Conservation (phyloP, 2,113 vertebrate species). For the Chrysochloris asiatica region DNA sequence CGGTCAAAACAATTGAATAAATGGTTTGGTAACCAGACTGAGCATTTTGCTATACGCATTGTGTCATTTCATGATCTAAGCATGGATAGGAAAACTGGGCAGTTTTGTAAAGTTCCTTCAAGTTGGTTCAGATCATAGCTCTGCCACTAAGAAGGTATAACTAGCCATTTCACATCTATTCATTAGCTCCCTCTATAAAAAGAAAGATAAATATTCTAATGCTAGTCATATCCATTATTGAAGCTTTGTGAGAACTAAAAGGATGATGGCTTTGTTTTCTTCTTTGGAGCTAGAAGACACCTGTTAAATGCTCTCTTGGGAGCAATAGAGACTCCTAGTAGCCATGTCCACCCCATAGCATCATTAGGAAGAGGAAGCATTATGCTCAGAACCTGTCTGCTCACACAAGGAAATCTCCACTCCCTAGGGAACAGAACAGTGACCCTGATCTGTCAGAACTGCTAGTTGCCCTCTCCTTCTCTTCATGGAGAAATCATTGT, state of each 20-base stretch:
- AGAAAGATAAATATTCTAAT: background rate
- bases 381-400: background rate
- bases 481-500: background rate
- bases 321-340: background rate
- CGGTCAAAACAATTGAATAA: constrained; percentile 80
- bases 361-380: background rate
- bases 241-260: background rate
- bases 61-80: constrained; percentile 40
- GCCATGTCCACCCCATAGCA: background rate
- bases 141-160: background rate
- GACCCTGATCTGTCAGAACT: background rate
- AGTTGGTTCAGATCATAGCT: background rate
- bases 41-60: constrained; percentile 17
- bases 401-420: background rate
- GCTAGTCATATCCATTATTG: background rate
- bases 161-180: background rate
- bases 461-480: background rate
- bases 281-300: background rate
- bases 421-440: background rate
- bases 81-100: background rate
- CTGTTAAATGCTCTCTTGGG: background rate
- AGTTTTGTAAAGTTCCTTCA: background rate
- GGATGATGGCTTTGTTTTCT: background rate
- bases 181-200: background rate
- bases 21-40: constrained; percentile 71